Base-by-base conservation (phyloP, 2,888 invertebrate species). In the Orthosia cruda region DNA sequence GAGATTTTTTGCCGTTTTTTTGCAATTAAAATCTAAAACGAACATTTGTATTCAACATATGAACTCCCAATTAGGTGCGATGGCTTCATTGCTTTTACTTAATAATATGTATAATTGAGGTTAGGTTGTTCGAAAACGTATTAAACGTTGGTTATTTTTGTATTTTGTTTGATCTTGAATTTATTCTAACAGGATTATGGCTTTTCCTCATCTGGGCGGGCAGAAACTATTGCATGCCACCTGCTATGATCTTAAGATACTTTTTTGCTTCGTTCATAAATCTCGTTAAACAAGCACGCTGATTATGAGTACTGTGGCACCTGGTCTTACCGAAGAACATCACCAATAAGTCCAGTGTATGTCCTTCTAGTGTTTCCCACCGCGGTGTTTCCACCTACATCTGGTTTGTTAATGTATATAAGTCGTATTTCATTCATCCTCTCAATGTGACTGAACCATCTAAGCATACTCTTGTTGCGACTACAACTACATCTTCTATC, bases 101-200 rank as follows among this genome's bases (percentile, higher is more conserved):
- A 80, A 59, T 80, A 40, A 77, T 59, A 63, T 80, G 47, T 72
- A 58, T 58, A 80, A 77, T 77, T 73, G 73, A 64, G 74, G n/a
- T 80, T 16, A 47, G 74, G 18, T 12, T 49, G 32, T 59, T 72
- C 32, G 40, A 15, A 15, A 40, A 16, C 18, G 26, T 49, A 26
- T 63, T 47, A 40, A 26, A 16, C 20, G 13, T 20, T 13, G 13
- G 62, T 26, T 54, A 20, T 70, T 75, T 79, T n/a, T 49, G 15
- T 57, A 45, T 70, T 5, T 26, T 23, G 59, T 54, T 78, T 75
- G 58, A 75, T 69, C 32, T 78, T 23, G 16, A 4, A 52, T 11
- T 11, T 18, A 23, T 32, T 0, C 1, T 40, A 13, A 12, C 20
- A 20, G 1, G 11, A 52, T 3, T n/a, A n/a, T 4, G 50, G 50